These are phyloP conservation scores for Heliconius hortense DNA, from an alignment of 2,888 invertebrate genomes.

Conservation along the genomic window DNA sequence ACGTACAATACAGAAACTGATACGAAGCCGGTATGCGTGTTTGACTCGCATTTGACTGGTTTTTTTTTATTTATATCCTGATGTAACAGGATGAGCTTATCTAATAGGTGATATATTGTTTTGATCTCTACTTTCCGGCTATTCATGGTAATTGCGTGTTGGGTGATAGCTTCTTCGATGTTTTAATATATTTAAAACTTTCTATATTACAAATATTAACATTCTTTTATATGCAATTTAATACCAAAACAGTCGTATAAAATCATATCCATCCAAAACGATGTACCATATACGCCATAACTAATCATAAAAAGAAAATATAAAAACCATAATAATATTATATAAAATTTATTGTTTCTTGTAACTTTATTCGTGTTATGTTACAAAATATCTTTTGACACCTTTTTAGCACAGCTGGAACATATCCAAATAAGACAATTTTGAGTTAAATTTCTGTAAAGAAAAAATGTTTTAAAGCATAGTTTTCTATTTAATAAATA, in stretches of 20 bases:
- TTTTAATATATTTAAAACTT: too few species aligned
- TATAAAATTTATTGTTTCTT: neutral
- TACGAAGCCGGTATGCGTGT: too few species aligned
- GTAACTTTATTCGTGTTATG: neutral
- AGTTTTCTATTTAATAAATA: too few species aligned
- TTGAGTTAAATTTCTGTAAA: neutral
- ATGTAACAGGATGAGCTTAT: too few species aligned
- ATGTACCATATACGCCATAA: neutral
- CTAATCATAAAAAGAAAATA: neutral
- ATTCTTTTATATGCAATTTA: neutral
- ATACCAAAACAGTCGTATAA: neutral
- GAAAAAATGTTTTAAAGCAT: too few species aligned
- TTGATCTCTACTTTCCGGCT: too few species aligned
- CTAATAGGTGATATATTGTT: too few species aligned
- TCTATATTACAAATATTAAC: neutral
- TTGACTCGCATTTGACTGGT: too few species aligned
- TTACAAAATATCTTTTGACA: conserved; percentile 1
- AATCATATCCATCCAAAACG: neutral
- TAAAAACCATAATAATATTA: neutral
- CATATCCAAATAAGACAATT: neutral
- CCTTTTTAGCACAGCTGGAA: neutral
- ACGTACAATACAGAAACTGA: too few species aligned
- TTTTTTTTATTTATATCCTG: too few species aligned
- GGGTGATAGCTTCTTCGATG: too few species aligned
- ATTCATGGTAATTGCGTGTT: too few species aligned